Base-by-base conservation (phyloP, 2,113 vertebrate species). In the Megaceryle maxima region DNA sequence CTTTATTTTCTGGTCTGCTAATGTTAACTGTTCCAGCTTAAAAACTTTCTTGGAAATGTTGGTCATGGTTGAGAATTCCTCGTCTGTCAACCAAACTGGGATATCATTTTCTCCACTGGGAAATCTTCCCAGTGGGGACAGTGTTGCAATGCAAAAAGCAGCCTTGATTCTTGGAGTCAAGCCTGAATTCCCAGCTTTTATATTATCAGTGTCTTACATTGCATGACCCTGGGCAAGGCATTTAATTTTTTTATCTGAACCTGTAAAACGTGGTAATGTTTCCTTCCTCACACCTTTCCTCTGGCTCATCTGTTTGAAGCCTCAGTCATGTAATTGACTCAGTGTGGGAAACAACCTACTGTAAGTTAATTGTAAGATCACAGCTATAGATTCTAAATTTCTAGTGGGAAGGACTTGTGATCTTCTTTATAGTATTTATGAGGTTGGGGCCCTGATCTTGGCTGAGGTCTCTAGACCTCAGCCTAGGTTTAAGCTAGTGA, bases 331-430 rank as follows among this genome's bases (percentile, higher is more conserved):
- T 83, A 90, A 91, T 29, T 56, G 35, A 26, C 60, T 87, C 43
- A 1, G 1, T 81, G 60, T 53, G 72, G 62, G 62, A 82, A 92
- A 81, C 0, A 5, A 84, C 60, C 64, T 85, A 29, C 70, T 48
- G 16, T 86, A 78, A 87, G 69, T 75, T 91, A 94, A 89, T 89
- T 82, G 48, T 33, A 82, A 82, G 48, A 96, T 91, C 83, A 73
- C 22, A 63, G 56, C 8, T 81, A 35, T 25, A 82, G 73, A 75
- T 13, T 87, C 18, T 64, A 87, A 94, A 96, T 77, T 69, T 29
- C 26, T 79, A 19, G 16, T 3, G 5, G 53, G 28, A 91, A 91
- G 15, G 43, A 72, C 50, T 93, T 90, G 37, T 50, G n/a, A 29
- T 67, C 46, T 80, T 70, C 86, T 88, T 77, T 59, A 78, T 33